Evolutionary conservation across 2,888 invertebrate genomes (phyloP).

Genomic region (Pyrrhia umbra): DNA sequence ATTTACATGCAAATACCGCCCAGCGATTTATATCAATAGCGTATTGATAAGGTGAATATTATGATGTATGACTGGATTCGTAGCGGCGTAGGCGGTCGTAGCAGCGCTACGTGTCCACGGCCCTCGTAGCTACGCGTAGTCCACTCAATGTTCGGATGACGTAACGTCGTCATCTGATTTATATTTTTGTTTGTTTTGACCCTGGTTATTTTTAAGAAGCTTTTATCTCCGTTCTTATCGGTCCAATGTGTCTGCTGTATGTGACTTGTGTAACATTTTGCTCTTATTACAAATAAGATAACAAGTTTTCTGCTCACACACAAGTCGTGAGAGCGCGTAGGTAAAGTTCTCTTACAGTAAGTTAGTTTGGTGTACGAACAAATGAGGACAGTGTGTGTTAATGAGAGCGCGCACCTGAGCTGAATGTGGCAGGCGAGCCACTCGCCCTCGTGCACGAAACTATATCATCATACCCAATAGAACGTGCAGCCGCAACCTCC

Average conservation of each 20-base stretch:
- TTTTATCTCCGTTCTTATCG: not conserved
- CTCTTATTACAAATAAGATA: not conserved
- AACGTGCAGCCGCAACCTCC: too few species aligned
- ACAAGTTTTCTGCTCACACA: not conserved
- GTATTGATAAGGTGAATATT: slow-evolving; percentile 57
- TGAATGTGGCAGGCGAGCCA: too few species aligned
- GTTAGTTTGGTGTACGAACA: not conserved
- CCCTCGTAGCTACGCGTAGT: slow-evolving; percentile 21
- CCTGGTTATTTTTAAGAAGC: not conserved
- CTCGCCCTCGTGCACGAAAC: not conserved
- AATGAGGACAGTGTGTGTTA: not conserved
- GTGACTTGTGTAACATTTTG: not conserved
- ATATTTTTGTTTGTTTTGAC: slow-evolving; percentile 25
- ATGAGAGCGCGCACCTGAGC: slow-evolving; percentile 3
- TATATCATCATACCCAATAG: too few species aligned
- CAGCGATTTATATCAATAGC: slow-evolving; percentile 57
- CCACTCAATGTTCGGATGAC: slow-evolving; percentile 14
- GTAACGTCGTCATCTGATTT: slow-evolving; percentile 26
- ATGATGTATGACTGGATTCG: slow-evolving; percentile 43
- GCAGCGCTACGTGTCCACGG: slow-evolving; percentile 48
- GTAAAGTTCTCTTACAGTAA: not conserved
- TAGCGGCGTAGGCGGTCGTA: slow-evolving; percentile 50
- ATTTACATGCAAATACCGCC: slow-evolving; percentile 51
- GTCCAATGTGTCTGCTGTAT: not conserved
- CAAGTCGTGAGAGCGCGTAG: not conserved